phyloP scores from a whole-genome alignment of 2,888 invertebrate genomes.

The Loripinus fragilis region DNA sequence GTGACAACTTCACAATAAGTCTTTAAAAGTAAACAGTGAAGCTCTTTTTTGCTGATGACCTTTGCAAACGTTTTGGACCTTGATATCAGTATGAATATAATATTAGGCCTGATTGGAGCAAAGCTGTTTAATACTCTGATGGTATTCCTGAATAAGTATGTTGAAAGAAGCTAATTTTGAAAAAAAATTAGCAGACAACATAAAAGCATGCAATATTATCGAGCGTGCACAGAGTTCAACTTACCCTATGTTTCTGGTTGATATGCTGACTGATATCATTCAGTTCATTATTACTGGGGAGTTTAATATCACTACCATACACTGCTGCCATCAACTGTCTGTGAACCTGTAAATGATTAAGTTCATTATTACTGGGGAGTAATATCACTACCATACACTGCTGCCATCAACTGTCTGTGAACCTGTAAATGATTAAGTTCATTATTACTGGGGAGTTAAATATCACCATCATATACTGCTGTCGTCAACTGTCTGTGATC shows the following conservation, averaged over 20 bases:
- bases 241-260: conserved; percentile 81
- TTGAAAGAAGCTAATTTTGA: no score
- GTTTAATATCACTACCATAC: conserved; percentile 33
- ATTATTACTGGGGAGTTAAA: conserved; percentile 64
- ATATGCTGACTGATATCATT: conserved; percentile 79
- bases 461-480: conserved; percentile 65
- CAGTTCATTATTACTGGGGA: conserved; percentile 73
- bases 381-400: conserved; percentile 61
- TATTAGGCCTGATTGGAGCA: no score
- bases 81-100: no score
- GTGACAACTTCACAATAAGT: no score
- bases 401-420: conserved; percentile 80
- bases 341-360: conserved; percentile 77
- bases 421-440: conserved; percentile 80
- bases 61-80: no score
- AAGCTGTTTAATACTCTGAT: no score
- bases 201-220: no score
- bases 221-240: no score
- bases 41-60: no score
- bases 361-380: conserved; percentile 69
- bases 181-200: no score
- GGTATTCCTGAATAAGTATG: no score
- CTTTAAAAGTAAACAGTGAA: no score
- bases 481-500: conserved; percentile 81
- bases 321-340: conserved; percentile 79